phyloP scores from a whole-genome alignment of 2,797 vertebrate genomes.

The Coreius guichenoti region DNA sequence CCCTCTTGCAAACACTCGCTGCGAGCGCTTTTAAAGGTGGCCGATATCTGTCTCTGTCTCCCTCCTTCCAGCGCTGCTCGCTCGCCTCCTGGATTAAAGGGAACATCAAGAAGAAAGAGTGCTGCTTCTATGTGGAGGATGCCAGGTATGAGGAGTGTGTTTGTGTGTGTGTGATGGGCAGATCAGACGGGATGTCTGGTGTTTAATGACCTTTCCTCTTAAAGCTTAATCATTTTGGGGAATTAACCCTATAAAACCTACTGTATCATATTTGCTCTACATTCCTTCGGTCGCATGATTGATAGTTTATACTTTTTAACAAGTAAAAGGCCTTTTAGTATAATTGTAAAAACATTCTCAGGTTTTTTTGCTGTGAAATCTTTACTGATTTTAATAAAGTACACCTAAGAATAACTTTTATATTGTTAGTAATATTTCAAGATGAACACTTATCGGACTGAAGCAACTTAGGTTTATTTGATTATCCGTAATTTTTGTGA shows the following conservation, averaged over 20 bases:
- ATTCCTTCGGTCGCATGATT: neutral
- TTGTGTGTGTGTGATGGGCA: neutral
- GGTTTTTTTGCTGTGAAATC: neutral
- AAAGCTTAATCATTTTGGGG: neutral
- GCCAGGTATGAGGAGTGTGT: slow-evolving; percentile 67
- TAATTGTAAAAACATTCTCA: neutral
- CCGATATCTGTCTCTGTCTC: slow-evolving; percentile 61
- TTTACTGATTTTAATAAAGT: neutral
- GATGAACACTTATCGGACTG: neutral
- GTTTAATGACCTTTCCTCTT: neutral
- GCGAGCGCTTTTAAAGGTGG: slow-evolving; percentile 19
- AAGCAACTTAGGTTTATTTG: neutral
- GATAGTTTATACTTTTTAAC: neutral
- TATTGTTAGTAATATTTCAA: too few species aligned
- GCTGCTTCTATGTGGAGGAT: slow-evolving; percentile 79
- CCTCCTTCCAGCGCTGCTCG: slow-evolving; percentile 69
- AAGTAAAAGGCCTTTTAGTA: neutral
- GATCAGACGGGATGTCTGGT: neutral
- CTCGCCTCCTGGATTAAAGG: slow-evolving; percentile 82
- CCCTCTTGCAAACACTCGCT: slow-evolving; percentile 40
- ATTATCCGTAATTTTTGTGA: neutral
- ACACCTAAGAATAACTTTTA: neutral
- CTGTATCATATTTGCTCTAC: neutral
- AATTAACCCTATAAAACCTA: neutral
- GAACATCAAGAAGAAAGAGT: slow-evolving; percentile 89